Evolutionary conservation across 1,140 invertebrate genomes (phyloP), one percentile per base, ranked within the genome.

Genomic region (Caerostris extrusa): DNA sequence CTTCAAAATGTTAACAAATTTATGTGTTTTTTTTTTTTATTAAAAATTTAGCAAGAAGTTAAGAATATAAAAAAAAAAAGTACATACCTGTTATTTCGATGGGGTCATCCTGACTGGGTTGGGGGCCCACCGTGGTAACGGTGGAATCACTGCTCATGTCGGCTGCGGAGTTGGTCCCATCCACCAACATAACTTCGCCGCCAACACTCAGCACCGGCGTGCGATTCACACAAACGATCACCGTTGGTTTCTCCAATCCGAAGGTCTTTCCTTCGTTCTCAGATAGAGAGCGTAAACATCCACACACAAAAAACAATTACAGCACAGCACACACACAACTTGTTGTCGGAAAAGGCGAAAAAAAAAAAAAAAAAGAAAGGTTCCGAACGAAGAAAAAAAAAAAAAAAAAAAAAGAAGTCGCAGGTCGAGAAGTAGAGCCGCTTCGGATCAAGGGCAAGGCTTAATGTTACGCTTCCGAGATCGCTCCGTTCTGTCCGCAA

Each of bases 401-500:
- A 34, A 34, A 34, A 34, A 34, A 34, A 34, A 34, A 34, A 34
- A 34, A 34, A 34, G 34, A 34, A 34, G 34, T 34, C 34, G 34
- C 34, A 87, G 50, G 58, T 64, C 86, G 61, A 53, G 71, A 81
- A 81, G 71, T n/a, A 81, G 8, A 81, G 50, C 61, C 12, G 61
- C 34, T 61, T 34, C 34, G 4, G 53, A 81, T 91, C 90, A 91
- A 91, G 90, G 77, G 55, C 90, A 91, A 91, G 90, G 90, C 90
- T 91, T 91, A 90, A 77, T 71, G 55, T 90, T 19, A 88, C 12
- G 58, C 53, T 60, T 53, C 67, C 67, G 64, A 14, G 17, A 19
- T 58, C 19, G 3, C n/a, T 82, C 58, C 90, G 19, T 57, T 34
- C 34, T 34, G 34, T 34, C 34, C 34, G 6, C 61, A 10, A 57